A percentile compares a stretch with the other conserved stretches of the same genome.
Conservation (phyloP, 2,113 vertebrate species). For the Petroica traversi region DNA sequence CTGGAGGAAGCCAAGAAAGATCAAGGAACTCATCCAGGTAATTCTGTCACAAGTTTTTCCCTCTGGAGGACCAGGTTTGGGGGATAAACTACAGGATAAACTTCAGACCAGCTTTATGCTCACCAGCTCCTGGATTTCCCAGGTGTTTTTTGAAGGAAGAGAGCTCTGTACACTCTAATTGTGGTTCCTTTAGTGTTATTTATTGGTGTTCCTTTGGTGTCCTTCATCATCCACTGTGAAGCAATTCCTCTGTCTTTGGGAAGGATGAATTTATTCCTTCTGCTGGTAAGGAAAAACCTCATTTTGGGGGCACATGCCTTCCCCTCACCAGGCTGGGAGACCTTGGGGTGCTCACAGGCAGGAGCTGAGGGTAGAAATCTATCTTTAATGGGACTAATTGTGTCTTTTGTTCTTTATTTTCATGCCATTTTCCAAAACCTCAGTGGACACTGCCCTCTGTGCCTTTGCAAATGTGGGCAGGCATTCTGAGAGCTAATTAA, state of each 20-base stretch:
- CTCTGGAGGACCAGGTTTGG: not conserved
- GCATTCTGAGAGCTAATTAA: slow-evolving; percentile 4
- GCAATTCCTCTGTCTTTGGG: not conserved
- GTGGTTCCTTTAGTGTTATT: not conserved
- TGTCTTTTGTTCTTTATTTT: not conserved
- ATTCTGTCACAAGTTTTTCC: not conserved
- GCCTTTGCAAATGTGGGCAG: not conserved
- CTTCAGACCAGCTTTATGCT: not conserved
- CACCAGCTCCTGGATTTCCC: not conserved
- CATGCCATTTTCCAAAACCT: not conserved
- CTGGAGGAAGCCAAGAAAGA: not conserved
- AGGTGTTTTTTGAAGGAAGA: not conserved
- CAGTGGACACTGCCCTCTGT: not conserved
- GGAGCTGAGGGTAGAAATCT: not conserved
- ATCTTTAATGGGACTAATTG: not conserved
- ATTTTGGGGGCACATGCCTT: not conserved
- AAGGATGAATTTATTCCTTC: not conserved
- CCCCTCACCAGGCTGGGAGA: not conserved
- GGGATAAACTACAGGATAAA: not conserved
- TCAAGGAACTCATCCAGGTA: not conserved
- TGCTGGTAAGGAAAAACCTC: not conserved
- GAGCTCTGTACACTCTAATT: no score
- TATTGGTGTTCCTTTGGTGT: not conserved
- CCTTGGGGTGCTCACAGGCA: not conserved
- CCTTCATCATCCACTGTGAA: not conserved